Evolutionary conservation across 2,113 vertebrate genomes (phyloP), one percentile per base, ranked within the genome.

Genomic region (Hyperoodon ampullatus): DNA sequence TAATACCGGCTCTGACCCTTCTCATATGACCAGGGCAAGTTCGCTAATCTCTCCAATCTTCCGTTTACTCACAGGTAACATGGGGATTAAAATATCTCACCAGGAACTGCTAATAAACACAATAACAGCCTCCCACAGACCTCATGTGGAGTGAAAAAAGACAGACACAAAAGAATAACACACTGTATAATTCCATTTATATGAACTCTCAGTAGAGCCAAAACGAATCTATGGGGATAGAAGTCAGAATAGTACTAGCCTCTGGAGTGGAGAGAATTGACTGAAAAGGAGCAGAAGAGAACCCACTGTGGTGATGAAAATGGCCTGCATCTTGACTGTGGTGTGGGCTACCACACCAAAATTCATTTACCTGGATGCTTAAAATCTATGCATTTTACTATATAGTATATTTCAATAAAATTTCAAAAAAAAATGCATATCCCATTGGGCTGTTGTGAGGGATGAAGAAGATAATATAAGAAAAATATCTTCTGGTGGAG

Each of bases 391-490:
- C 83, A 89, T 77, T 58, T 91, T 93, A 81, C 60, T 66, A 14
- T 58, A 74, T 8, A 75, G 61, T 84, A 19, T 70, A 26, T 80
- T 16, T 92, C 33, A 88, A 88, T 39, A 80, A 74, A 78, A 91
- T 30, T 93, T 3, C 30, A 39, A 18, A n/a, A 68, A 93, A 89
- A 71, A 93, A 18, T n/a, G 9, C 13, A 1, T 83, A 61, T 77
- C 82, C 82, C 24, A 1, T 50, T 83, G 28, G 75, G 30, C 3
- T 72, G 26, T 74, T 75, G 14, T 89, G 47, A 86, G n/a, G n/a
- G 92, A 94, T 77, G 13, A 81, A 93, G 81, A 71, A 88, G 8
- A 53, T 77, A 93, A 53, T 82, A 53, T 70, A 66, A 92, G 19
- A 15, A 70, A 81, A 82, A 11, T 74, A 8, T 70, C 65, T 85